A percentile compares a stretch with the other conserved stretches of the same genome.
These are phyloP conservation scores for Cetonia aurata DNA, from an alignment of 2,888 invertebrate species.

Conservation along the genomic window DNA sequence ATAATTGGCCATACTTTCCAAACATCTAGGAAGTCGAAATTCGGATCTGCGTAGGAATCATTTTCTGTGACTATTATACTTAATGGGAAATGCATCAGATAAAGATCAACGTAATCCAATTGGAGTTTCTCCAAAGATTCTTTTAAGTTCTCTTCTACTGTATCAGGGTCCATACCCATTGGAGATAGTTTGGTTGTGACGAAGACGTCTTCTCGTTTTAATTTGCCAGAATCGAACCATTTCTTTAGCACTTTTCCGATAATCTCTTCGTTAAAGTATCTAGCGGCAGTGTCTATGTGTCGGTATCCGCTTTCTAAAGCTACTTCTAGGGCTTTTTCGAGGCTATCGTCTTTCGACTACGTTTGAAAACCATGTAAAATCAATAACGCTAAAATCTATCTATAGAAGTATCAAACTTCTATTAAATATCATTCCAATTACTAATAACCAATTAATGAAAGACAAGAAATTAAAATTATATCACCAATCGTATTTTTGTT, in stretches of 20 bases:
- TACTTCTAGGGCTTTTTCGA: slow-evolving; percentile 76
- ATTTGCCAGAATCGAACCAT: slow-evolving; percentile 77
- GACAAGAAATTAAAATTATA: too few species aligned
- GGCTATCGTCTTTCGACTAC: slow-evolving; percentile 76
- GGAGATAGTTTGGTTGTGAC: slow-evolving; percentile 85
- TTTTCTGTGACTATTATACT: slow-evolving; percentile 6
- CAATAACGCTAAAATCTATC: not conserved
- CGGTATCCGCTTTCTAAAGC: slow-evolving; percentile 85
- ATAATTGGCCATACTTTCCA: slow-evolving; percentile 72
- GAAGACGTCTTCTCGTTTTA: slow-evolving; percentile 79
- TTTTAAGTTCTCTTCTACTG: slow-evolving; percentile 75
- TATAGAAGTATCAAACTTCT: too few species aligned
- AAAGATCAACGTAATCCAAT: slow-evolving; percentile 85
- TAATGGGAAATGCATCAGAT: slow-evolving; percentile 81
- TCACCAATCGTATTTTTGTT: too few species aligned
- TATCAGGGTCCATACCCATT: slow-evolving; percentile 72
- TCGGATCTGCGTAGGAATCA: slow-evolving; percentile 65
- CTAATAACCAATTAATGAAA: too few species aligned
- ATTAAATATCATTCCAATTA: too few species aligned
- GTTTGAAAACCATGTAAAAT: not conserved
- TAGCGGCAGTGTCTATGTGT: slow-evolving; percentile 85
- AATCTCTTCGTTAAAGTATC: slow-evolving; percentile 81
- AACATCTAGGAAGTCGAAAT: slow-evolving; percentile 75
- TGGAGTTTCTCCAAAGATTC: slow-evolving; percentile 79
- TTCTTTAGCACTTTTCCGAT: slow-evolving; percentile 78